phyloP scores from a whole-genome alignment of 1,140 invertebrate species.

The Drosophila pandora region DNA sequence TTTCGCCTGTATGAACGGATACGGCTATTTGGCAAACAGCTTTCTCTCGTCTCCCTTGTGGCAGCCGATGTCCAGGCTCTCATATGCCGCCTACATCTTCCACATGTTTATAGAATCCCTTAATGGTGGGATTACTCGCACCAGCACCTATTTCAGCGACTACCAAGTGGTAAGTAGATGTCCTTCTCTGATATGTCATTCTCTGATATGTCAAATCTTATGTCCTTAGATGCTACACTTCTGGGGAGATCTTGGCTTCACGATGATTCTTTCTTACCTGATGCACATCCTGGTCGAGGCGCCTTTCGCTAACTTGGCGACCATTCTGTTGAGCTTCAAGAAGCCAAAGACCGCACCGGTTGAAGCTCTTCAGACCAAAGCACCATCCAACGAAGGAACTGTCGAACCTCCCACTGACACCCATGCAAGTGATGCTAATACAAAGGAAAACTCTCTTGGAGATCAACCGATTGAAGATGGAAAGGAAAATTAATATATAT shows the following conservation, averaged over 20 bases:
- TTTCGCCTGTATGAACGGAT: conserved; percentile 87
- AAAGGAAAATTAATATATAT: no score
- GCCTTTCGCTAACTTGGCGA: conserved; percentile 46
- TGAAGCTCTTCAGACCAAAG: background rate
- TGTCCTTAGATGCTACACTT: conserved; percentile 63
- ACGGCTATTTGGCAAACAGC: conserved; percentile 86
- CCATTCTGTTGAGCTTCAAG: conserved; percentile 25
- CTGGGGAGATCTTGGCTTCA: conserved; percentile 64
- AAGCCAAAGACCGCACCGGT: background rate
- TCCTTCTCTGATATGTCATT: no score
- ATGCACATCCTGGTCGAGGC: conserved; percentile 56
- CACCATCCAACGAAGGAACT: background rate
- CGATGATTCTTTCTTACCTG: conserved; percentile 49
- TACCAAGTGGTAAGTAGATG: conserved; percentile 64
- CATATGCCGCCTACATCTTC: conserved; percentile 85
- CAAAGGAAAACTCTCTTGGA: no score
- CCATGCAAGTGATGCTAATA: no score
- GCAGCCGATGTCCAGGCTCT: conserved; percentile 84
- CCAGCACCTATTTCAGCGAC: conserved; percentile 62
- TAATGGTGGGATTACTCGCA: conserved; percentile 30
- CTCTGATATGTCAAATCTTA: background rate
- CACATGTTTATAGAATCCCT: conserved; percentile 77
- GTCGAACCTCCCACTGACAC: background rate
- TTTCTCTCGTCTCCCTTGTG: conserved; percentile 84
- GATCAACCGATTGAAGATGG: no score